Conservation (phyloP, 2,797 vertebrate genomes). For the Spinibarbus caldwelli region DNA sequence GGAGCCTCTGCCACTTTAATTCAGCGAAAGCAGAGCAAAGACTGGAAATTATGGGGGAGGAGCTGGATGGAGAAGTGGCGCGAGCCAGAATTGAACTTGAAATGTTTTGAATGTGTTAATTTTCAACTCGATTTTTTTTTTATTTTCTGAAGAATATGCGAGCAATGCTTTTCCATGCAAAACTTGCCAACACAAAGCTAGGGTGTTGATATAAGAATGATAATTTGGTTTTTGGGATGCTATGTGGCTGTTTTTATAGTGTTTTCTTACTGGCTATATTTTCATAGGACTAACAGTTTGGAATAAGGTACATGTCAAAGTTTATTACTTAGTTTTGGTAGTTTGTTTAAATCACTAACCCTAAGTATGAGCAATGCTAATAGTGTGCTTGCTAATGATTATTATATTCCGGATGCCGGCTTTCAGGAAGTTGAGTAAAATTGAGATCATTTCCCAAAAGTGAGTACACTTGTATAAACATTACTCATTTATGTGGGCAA, state of each 20-base stretch:
- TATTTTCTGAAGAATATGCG: not conserved
- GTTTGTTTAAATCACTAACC: not conserved
- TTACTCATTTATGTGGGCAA: not conserved
- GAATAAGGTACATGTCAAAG: not conserved
- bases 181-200: not conserved
- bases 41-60: not conserved
- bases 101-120: conserved; percentile 1
- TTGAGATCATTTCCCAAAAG: not conserved
- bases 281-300: not conserved
- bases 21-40: not conserved
- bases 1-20: conserved; percentile 31
- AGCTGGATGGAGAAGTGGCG: not conserved
- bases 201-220: not conserved
- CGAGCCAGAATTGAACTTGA: not conserved
- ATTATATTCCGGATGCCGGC: not conserved
- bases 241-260: not conserved
- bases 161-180: too few species aligned
- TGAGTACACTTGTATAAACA: not conserved
- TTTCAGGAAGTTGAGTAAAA: not conserved
- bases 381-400: not conserved
- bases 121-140: not conserved
- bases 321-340: not conserved
- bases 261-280: not conserved
- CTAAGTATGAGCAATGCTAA: not conserved
- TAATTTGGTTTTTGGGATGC: not conserved